These are phyloP conservation scores for Aleiodes sp. DNA, from an alignment of 1,140 invertebrate genomes.

Conservation along the genomic window DNA sequence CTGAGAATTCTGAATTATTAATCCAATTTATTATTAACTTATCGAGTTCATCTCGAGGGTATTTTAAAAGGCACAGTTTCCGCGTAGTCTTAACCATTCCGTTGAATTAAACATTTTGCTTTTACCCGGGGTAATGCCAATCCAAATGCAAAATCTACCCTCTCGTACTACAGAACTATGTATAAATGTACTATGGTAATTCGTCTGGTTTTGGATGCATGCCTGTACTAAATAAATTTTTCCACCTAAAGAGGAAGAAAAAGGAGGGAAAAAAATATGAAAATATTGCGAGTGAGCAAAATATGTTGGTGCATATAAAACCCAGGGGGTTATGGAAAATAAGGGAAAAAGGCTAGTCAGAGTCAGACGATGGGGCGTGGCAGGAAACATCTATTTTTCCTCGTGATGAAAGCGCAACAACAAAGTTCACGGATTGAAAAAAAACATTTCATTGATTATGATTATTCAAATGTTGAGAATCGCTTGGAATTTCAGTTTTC, in stretches of 20 bases:
- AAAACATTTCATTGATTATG: no score
- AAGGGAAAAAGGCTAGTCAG: neutral
- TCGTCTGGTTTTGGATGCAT: constrained; percentile 13
- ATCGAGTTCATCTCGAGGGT: neutral
- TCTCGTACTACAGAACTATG: neutral
- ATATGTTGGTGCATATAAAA: neutral
- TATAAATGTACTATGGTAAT: constrained; percentile 9
- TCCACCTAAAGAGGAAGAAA: neutral
- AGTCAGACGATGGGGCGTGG: constrained; percentile 4
- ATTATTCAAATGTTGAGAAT: no score
- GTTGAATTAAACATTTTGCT: constrained; percentile 9
- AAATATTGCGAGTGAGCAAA: neutral
- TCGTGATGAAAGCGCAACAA: no score
- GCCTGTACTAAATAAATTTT: constrained; percentile 16
- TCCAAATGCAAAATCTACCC: neutral
- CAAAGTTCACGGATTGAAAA: neutral
- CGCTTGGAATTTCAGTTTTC: no score
- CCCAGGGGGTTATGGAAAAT: constrained; percentile 12
- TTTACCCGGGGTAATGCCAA: neutral
- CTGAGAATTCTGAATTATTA: no score
- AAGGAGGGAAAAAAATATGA: neutral
- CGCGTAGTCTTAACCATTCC: neutral
- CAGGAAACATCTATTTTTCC: neutral
- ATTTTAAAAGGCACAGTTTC: neutral
- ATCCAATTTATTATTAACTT: neutral